Evolutionary conservation across 2,888 invertebrate species (phyloP), one percentile per base, ranked within the genome.

Genomic region (Cataglyphis rosenhaueri): DNA sequence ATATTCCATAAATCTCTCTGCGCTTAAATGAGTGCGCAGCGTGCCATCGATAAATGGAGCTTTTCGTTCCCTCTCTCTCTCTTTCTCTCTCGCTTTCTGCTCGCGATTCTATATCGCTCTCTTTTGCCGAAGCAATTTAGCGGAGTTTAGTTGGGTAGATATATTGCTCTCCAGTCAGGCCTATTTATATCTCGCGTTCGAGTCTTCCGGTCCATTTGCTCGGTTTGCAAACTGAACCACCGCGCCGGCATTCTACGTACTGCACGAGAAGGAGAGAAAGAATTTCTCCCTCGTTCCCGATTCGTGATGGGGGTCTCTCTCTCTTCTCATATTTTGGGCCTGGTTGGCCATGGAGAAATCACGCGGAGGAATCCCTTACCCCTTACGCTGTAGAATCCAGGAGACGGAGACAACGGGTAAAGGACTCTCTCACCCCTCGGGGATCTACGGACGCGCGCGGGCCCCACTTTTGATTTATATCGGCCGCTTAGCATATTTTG

Each of bases 401-500:
- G 65, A 82, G 74, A 59, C 79, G 48, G 44, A 55, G 68, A 52
- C 62, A 74, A 81, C 59, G 78, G 70, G 70, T 78, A 78, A 70
- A 78, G 70, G 44, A 41, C 41, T 38, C 73, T 78, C 62, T 61
- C 84, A 79, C 82, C 87, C 87, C 85, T 86, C 85, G 68, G 73
- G 38, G 48, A 74, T 82, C 73, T 48, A 79, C 65, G 81, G 75
- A 44, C 59, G 41, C 61, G 73, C 73, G 74, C 73, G 48, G 90
- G 89, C 85, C 92, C 91, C 91, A 92, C 91, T 93, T 94, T 94
- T 94, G 94, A 94, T 94, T 94, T 94, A 94, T 94, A 94, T 94
- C 94, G 92, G 89, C 88, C 93, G 94, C 93, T 94, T 94, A 94
- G 94, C 94, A 94, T 94, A 94, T 94, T 94, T 94, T 93, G 93